Evolutionary conservation across 2,113 vertebrate genomes (phyloP), one percentile per base, ranked within the genome.

Genomic region (Urocitellus parryii): DNA sequence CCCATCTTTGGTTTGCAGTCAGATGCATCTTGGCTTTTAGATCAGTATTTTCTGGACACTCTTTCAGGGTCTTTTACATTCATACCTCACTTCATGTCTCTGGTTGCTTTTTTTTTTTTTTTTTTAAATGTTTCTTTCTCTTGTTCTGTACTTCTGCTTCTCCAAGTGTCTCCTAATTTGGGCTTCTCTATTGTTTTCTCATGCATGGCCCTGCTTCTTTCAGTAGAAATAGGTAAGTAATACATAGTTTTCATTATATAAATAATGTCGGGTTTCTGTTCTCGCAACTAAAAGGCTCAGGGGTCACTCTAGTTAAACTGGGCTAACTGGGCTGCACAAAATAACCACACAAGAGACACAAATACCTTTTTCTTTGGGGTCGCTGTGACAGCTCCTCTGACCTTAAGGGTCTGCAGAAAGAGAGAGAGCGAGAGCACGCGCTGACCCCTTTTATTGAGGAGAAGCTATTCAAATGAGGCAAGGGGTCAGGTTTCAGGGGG

Each of bases 191-290:
- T 63, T 48, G n/a, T 68, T 53, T 82, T 70, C 77, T 77, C 45
- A 25, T 48, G 37, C 70, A 27, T 42, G 56, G 18, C 45, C 22
- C 27, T 85, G 67, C 25, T 85, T n/a, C 39, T 79, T 86, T 72
- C 74, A 89, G 61, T 24, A 95, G 85, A 90, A 88, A 93, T 81
- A 87, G 82, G 42, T 78, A 74, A 53, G 67, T 48, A 80, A 91
- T 48, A 32, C 77, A 34, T 6, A 82, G 29, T 61, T 88, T 88
- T 72, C 34, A 63, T 53, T 91, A 81, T 65, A 82, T 82, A 79
- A 96, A 70, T 85, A 82, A 93, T 79, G 82, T 42, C 39, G 39
- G 39, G 39, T 42, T 42, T 42, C 39, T 42, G 39, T 42, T 42
- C 39, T 42, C 39, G 5, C 39, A 42, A 42, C 39, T 42, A 42